A percentile compares a stretch with the other conserved stretches of the same genome.
phyloP scores from a whole-genome alignment of 2,888 invertebrate species.

The Diaphora mendica region DNA sequence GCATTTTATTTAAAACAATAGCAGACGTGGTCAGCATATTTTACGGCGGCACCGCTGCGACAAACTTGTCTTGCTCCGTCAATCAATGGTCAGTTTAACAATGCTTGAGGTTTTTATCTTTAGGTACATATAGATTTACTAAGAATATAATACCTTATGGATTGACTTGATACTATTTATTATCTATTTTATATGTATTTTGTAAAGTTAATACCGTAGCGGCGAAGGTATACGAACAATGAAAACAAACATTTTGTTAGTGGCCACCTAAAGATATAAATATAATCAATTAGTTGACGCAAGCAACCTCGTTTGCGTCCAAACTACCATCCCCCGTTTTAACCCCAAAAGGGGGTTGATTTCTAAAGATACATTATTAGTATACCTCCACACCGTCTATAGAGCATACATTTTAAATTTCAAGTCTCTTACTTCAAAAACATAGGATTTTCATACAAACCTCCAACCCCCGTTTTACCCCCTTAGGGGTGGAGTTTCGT shows the following conservation, averaged over 20 bases:
- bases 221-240: not conserved
- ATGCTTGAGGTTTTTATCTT: slow-evolving; percentile 33
- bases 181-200: not conserved
- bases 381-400: too few relatives aligned
- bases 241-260: not conserved
- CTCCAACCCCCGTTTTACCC: too few relatives aligned
- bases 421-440: too few relatives aligned
- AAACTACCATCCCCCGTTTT: too few relatives aligned
- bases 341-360: too few relatives aligned
- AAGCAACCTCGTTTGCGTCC: too few relatives aligned
- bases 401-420: too few relatives aligned
- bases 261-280: not conserved
- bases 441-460: too few relatives aligned
- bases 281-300: too few relatives aligned
- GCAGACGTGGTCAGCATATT: slow-evolving; percentile 71
- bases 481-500: too few relatives aligned
- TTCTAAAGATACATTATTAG: too few relatives aligned
- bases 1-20: slow-evolving; percentile 76
- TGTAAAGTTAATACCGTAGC: too few relatives aligned
- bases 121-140: slow-evolving; percentile 17
- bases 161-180: not conserved
- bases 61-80: slow-evolving; percentile 59
- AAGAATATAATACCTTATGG: slow-evolving; percentile 16
- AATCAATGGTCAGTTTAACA: slow-evolving; percentile 57
- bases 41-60: slow-evolving; percentile 48